These are phyloP conservation scores for Sebastes elongatus DNA, from an alignment of 2,797 vertebrate species.

Conservation along the genomic window DNA sequence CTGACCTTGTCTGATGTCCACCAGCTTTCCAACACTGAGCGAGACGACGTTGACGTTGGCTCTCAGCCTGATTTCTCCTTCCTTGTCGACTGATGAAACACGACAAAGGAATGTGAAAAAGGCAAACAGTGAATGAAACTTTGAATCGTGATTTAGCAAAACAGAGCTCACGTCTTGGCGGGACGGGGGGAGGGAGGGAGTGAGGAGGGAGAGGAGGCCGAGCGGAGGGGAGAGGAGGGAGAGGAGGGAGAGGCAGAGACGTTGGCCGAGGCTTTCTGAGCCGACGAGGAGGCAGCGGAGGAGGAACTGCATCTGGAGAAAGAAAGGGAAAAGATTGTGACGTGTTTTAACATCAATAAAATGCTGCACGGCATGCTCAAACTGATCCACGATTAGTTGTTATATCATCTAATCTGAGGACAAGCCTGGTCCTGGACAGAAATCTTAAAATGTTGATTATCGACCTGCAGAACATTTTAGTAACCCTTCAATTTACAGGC, in stretches of 20 bases:
- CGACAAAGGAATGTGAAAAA: not conserved
- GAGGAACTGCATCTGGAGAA: conserved; percentile 9
- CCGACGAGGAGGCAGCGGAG: conserved; percentile 58
- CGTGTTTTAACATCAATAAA: not conserved
- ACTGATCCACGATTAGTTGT: not conserved
- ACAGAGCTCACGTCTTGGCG: conserved; percentile 71
- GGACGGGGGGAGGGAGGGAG: conserved; percentile 70
- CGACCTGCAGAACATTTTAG: no score
- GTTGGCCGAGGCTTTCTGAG: conserved; percentile 38
- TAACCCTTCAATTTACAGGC: no score
- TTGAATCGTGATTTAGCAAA: not conserved
- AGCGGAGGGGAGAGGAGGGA: conserved; percentile 34
- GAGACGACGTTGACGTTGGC: conserved; percentile 80
- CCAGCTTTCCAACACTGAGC: conserved; percentile 71
- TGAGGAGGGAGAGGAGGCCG: not conserved
- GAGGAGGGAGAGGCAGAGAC: conserved; percentile 20
- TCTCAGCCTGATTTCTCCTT: conserved; percentile 31
- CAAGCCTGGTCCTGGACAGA: no score
- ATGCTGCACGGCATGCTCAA: not conserved
- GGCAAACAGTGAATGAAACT: accelerated
- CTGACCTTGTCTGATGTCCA: conserved; percentile 71
- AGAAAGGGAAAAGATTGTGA: not conserved
- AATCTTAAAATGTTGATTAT: no score
- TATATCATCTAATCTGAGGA: no score
- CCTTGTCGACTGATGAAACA: conserved; percentile 49